These are phyloP conservation scores for human (Homo sapiens) DNA, from an alignment of 2,113 vertebrate species.

Conservation along the genomic window GRCh38 chr11:75547501-75548000, in stretches of 20 bases:
- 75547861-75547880: not conserved
- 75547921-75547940: not conserved
- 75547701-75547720: not conserved
- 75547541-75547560: not conserved
- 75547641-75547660: not conserved
- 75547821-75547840: fast-evolving
- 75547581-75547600: not conserved
- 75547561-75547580: not conserved
- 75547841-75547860: not conserved
- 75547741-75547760: not conserved
- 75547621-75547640: not conserved
- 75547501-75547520: not conserved
- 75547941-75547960: not conserved
- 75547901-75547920: not conserved
- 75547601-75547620: conserved; percentile 8
- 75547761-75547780: no score
- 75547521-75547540: not conserved
- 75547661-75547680: not conserved
- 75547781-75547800: not conserved
- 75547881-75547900: not conserved
- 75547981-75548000: not conserved
- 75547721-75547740: conserved; percentile 55
- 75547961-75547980: not conserved
- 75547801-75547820: not conserved
- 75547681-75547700: not conserved